phyloP scores from a whole-genome alignment of 2,888 invertebrate species.

The Drosophila infuscata region DNA sequence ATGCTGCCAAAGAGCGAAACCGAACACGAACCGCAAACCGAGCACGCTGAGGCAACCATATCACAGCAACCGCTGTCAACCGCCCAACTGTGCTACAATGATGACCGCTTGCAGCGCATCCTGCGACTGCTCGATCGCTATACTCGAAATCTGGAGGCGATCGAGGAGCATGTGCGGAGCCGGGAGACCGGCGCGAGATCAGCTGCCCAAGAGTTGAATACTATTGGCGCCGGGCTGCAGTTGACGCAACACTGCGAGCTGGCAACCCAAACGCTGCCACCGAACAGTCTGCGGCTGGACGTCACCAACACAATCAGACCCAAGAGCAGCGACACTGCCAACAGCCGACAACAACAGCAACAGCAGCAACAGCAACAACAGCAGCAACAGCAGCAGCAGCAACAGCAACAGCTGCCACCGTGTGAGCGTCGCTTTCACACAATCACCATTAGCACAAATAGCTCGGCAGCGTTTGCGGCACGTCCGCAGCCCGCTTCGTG shows the following conservation, averaged over 20 bases:
- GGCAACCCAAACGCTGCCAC: constrained; percentile 49
- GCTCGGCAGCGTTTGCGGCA: constrained; percentile 37
- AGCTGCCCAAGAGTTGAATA: neutral
- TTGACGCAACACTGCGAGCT: constrained; percentile 36
- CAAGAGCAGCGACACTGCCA: constrained; percentile 1
- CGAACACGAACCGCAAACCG: neutral
- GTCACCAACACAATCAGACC: constrained; percentile 10
- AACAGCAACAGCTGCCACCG: constrained; percentile 29
- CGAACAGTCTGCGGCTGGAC: constrained; percentile 10
- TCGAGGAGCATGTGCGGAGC: constrained; percentile 45
- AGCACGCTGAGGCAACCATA: neutral
- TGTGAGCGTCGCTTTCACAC: constrained; percentile 67
- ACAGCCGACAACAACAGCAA: neutral
- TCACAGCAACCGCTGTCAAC: neutral
- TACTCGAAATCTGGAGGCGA: constrained; percentile 65
- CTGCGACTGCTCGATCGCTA: constrained; percentile 70
- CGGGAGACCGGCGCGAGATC: neutral
- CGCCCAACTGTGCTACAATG: neutral
- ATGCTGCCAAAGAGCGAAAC: constrained; percentile 32
- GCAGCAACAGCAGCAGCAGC: neutral
- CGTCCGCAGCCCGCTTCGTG: constrained; percentile 37
- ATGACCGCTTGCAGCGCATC: constrained; percentile 60
- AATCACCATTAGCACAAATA: constrained; percentile 71
- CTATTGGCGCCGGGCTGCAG: neutral
- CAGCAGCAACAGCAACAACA: neutral